These are phyloP conservation scores for Whitmania pigra DNA, from an alignment of 1,140 invertebrate species.

Conservation along the genomic window DNA sequence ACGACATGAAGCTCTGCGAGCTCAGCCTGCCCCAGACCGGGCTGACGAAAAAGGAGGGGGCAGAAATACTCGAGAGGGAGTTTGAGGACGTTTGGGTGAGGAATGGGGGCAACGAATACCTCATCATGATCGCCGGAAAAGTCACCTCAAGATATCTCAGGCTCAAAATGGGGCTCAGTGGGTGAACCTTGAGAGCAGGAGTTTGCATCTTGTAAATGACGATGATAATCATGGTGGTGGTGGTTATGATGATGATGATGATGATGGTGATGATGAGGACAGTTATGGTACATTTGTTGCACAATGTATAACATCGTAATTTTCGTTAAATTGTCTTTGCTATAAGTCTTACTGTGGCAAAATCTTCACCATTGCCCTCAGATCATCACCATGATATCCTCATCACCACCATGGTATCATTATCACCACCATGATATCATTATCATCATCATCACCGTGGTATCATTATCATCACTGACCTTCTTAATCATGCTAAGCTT, in stretches of 20 bases:
- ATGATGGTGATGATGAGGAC: too few relatives aligned
- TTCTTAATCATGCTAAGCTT: background rate
- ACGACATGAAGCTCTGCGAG: constrained; percentile 98
- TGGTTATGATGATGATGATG: too few relatives aligned
- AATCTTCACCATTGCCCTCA: background rate
- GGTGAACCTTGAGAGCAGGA: background rate
- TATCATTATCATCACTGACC: constrained; percentile 1
- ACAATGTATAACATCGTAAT: background rate
- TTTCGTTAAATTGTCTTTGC: background rate
- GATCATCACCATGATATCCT: background rate
- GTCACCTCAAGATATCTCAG: constrained; percentile 35
- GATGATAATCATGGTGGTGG: too few relatives aligned
- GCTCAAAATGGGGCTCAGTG: constrained; percentile 3
- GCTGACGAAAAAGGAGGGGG: constrained; percentile 78
- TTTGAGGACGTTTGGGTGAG: constrained; percentile 42
- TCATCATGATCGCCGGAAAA: constrained; percentile 33
- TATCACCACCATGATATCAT: constrained; percentile 4
- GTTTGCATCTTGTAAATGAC: too few relatives aligned
- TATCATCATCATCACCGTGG: background rate
- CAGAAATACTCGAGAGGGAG: constrained; percentile 71
- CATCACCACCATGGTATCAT: background rate
- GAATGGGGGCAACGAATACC: constrained; percentile 32
- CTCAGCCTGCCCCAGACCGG: constrained; percentile 86
- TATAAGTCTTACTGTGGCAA: background rate
- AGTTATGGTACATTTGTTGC: background rate